phyloP scores from a whole-genome alignment of 2,888 invertebrate genomes.

The Drosophila quinaria region DNA sequence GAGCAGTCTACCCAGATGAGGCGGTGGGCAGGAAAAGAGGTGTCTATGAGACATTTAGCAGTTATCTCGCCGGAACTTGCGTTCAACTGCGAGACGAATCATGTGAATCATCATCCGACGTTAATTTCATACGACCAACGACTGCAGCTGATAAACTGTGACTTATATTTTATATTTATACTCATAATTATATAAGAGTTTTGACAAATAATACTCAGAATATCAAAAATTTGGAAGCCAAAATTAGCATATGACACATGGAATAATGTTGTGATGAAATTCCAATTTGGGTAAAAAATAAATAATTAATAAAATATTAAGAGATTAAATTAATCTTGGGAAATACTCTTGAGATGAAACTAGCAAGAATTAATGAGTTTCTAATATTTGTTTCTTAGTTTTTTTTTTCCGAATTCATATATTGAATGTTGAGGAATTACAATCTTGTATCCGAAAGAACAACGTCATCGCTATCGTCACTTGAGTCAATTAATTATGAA shows the following conservation, averaged over 20 bases:
- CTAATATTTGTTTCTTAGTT: no score
- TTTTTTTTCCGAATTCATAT: no score
- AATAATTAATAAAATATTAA: no score
- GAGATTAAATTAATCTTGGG: no score
- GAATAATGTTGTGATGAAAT: neutral
- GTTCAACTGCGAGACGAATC: conserved; percentile 12
- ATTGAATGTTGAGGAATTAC: neutral
- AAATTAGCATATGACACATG: no score
- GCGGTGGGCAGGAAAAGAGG: neutral
- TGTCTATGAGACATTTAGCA: conserved; percentile 19
- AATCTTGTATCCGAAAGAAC: conserved; percentile 1
- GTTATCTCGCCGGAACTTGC: conserved; percentile 52
- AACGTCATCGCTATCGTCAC: conserved; percentile 12
- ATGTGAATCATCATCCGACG: conserved; percentile 32
- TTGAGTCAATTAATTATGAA: conserved; percentile 22
- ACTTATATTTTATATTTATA: neutral
- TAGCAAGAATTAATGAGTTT: neutral
- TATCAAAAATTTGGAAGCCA: neutral
- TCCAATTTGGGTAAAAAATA: neutral
- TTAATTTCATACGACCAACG: neutral
- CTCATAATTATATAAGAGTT: neutral
- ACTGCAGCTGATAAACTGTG: conserved; percentile 32
- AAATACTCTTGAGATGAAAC: neutral
- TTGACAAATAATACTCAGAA: neutral
- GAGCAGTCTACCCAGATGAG: neutral